Conservation (phyloP, 2,113 vertebrate species). For the Petrocephalus microphthalmus region DNA sequence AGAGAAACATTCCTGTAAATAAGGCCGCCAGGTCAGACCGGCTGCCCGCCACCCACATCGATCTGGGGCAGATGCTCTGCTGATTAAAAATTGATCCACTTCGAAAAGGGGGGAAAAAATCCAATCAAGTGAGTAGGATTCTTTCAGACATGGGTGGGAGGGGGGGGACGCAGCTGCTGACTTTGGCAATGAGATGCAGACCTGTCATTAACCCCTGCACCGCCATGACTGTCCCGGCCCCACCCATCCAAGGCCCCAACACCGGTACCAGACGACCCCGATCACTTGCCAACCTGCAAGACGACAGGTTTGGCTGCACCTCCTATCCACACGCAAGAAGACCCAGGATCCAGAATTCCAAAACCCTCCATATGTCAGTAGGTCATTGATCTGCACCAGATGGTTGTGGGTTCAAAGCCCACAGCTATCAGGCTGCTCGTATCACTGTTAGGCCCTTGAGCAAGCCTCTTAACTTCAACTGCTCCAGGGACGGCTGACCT, state of each 20-base stretch:
- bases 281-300: background rate
- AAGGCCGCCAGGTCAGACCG: constrained; percentile 34
- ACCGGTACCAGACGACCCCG: background rate
- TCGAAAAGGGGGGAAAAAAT: constrained; percentile 58
- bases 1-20: constrained; percentile 69
- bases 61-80: constrained; percentile 74
- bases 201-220: background rate
- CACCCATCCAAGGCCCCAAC: background rate
- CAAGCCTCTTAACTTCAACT: background rate
- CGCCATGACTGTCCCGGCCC: background rate
- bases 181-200: background rate
- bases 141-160: constrained; percentile 60
- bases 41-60: constrained; percentile 60
- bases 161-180: constrained; percentile 68
- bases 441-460: background rate
- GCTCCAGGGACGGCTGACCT: background rate
- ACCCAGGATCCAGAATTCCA: background rate
- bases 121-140: constrained; percentile 84
- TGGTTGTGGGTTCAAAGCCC: background rate
- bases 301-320: background rate
- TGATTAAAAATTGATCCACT: constrained; percentile 90
- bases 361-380: background rate
- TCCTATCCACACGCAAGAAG: background rate
- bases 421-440: background rate
- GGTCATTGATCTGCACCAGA: background rate